Evolutionary conservation across 2,888 invertebrate species (phyloP).

Genomic region (Thymelicus lineola): DNA sequence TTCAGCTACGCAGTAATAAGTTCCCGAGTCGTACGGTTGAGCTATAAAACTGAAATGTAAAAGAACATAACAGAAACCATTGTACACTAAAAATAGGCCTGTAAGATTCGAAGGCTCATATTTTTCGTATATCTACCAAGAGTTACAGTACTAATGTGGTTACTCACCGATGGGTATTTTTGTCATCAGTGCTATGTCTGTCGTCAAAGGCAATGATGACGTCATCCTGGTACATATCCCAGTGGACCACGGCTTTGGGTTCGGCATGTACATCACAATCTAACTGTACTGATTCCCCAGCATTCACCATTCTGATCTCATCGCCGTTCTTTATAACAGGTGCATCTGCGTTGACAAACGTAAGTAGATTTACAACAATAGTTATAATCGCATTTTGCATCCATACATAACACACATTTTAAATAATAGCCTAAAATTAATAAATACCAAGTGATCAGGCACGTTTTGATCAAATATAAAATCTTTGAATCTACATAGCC

Average conservation of each 20-base stretch:
- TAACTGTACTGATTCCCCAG: conserved; percentile 56
- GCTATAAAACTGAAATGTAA: conserved; percentile 61
- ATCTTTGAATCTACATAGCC: too few species aligned
- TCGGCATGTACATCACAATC: conserved; percentile 64
- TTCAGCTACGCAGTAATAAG: conserved; percentile 69
- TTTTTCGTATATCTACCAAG: too few species aligned
- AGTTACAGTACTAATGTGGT: too few species aligned
- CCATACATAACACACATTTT: too few species aligned
- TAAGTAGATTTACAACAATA: too few species aligned
- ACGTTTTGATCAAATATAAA: too few species aligned
- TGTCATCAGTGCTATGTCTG: conserved; percentile 56
- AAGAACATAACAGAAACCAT: background rate
- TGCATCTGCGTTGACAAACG: conserved; percentile 52
- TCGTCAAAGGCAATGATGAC: conserved; percentile 54
- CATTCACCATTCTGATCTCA: conserved; percentile 51
- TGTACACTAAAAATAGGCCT: background rate
- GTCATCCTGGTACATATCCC: conserved; percentile 64
- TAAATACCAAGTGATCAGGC: too few species aligned
- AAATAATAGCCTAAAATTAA: too few species aligned
- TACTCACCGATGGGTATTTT: conserved; percentile 59
- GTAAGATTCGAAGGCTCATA: too few species aligned
- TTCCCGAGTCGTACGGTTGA: conserved; percentile 61
- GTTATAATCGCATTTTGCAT: too few species aligned
- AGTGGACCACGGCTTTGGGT: conserved; percentile 61
- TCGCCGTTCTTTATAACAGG: conserved; percentile 59